Percentiles rank a stretch among this genome's conserved stretches.
Evolutionary conservation across 2,113 vertebrate species (phyloP).

Genomic region (Charina bottae): DNA sequence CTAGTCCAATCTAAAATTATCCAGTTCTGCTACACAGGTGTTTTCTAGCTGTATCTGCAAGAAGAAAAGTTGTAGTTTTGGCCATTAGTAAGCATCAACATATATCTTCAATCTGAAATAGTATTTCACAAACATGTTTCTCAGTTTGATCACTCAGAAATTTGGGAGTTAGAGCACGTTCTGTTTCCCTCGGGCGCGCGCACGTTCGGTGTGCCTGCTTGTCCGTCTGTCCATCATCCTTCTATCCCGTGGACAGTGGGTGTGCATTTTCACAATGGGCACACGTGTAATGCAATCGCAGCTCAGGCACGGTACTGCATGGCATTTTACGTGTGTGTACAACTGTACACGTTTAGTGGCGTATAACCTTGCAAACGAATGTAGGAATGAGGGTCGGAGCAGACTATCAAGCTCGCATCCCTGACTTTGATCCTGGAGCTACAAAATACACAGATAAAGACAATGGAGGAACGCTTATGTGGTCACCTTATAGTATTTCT

Average conservation of each 20-base stretch:
- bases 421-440: conserved; percentile 91
- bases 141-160: not conserved
- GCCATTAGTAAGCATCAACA: not conserved
- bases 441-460: conserved; percentile 94
- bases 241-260: not conserved
- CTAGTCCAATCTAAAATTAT: not conserved
- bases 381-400: conserved; percentile 96
- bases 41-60: not conserved
- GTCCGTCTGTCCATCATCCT: not conserved
- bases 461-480: conserved; percentile 95
- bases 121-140: not conserved
- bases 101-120: not conserved
- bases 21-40: not conserved
- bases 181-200: not conserved
- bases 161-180: not conserved
- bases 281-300: conserved; percentile 8
- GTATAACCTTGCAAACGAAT: conserved; percentile 61
- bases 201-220: not conserved
- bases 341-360: not conserved
- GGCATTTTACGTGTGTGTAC: not conserved
- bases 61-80: not conserved
- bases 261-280: conserved; percentile 30
- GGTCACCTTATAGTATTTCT: conserved; percentile 89
- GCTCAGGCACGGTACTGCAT: conserved; percentile 1
- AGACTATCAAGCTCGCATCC: conserved; percentile 93